Conservation (phyloP, 2,888 invertebrate species). For the Orthosia incerta region DNA sequence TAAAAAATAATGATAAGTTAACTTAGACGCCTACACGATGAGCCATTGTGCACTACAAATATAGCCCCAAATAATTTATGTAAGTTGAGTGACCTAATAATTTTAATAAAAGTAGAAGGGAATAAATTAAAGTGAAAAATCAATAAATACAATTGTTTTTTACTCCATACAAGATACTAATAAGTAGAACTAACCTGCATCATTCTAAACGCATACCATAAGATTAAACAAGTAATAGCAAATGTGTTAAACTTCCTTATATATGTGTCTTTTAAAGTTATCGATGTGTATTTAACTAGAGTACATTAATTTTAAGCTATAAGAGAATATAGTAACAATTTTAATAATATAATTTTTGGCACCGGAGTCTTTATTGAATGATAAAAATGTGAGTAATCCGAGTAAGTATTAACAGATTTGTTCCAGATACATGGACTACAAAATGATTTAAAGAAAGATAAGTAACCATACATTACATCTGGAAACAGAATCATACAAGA, state of each 20-base stretch:
- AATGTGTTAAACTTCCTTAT: conserved; percentile 60
- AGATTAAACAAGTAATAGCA: conserved; percentile 63
- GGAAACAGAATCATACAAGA: conserved; percentile 11
- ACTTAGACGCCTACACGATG: not conserved
- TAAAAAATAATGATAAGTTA: conserved; percentile 44
- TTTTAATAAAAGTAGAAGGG: not conserved
- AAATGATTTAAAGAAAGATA: conserved; percentile 43
- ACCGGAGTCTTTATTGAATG: conserved; percentile 56
- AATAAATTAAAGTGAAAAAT: not conserved
- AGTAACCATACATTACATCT: conserved; percentile 49
- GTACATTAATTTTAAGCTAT: conserved; percentile 47
- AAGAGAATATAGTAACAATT: conserved; percentile 21
- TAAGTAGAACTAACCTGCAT: conserved; percentile 69
- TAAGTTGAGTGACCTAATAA: not conserved
- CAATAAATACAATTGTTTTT: conserved; percentile 32
- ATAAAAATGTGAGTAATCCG: conserved; percentile 30
- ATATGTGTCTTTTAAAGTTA: conserved; percentile 65
- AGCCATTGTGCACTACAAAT: not conserved
- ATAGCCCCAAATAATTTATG: not conserved
- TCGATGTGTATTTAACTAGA: conserved; percentile 69
- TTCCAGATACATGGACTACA: conserved; percentile 38
- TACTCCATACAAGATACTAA: conserved; percentile 57
- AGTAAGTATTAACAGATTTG: conserved; percentile 42
- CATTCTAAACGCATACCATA: conserved; percentile 67
- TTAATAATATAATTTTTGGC: conserved; percentile 40